Conservation (phyloP, 2,888 invertebrate species). For the Esperia sulphurella region DNA sequence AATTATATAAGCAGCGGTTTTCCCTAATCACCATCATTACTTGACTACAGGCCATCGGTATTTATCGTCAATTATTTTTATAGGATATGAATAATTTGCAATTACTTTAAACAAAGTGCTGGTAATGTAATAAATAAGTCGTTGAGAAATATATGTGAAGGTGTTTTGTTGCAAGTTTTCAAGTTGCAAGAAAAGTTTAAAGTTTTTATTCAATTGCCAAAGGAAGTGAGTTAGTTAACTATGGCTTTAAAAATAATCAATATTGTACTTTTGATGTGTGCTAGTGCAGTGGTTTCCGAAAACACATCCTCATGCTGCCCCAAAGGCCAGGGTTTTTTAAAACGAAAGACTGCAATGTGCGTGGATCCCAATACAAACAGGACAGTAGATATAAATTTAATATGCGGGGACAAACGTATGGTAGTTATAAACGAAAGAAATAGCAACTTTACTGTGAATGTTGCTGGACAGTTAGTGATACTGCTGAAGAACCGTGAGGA, state of each 20-base stretch:
- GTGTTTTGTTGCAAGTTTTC: no score
- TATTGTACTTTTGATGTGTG: not conserved
- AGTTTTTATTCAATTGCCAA: no score
- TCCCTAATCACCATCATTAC: no score
- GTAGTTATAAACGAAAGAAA: not conserved
- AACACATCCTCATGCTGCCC: not conserved
- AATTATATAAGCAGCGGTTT: no score
- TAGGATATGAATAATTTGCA: no score
- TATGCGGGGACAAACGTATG: not conserved
- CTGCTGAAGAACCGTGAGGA: constrained; percentile 2
- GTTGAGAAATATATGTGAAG: no score
- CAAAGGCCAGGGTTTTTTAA: not conserved
- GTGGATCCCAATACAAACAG: not conserved
- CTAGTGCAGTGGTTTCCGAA: not conserved
- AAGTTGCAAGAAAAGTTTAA: no score
- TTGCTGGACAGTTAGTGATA: constrained; percentile 18
- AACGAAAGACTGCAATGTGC: not conserved
- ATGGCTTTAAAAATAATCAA: not conserved
- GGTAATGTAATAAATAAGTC: no score
- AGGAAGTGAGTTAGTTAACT: not conserved
- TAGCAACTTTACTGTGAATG: constrained; percentile 4
- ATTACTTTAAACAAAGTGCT: no score
- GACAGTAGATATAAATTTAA: not conserved
- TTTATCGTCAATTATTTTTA: no score
- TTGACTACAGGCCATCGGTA: no score